Evolutionary conservation across 1,140 invertebrate genomes (phyloP), one percentile per base, ranked within the genome.

Genomic region (Drosophila sp.): DNA sequence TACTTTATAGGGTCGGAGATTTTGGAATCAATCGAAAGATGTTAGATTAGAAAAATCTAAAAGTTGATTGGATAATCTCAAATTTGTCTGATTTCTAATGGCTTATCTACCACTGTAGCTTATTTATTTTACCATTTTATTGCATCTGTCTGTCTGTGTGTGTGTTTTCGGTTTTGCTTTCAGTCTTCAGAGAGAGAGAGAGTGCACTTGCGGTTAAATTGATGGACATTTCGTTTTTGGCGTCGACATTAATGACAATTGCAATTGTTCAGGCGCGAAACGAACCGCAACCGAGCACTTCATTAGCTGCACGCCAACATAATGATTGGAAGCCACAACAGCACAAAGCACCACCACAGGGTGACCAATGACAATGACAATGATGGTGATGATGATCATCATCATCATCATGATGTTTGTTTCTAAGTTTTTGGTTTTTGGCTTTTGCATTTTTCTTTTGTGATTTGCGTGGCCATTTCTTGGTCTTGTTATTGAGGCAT

Each of bases 231-330:
- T 84, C 78, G 73, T 76, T 68, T 50, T 66, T 87, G 71, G 66
- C 71, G 80, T 56, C 72, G 80, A 89, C 77, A 77, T 76, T 70
- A 70, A 79, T 79, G 74, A 70, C 80, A 84, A 85, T 56, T 78
- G 80, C 76, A 89, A 84, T 89, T 89, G 83, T 72, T 84, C 65
- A 77, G 70, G 60, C 70, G 83, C 76, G 69, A 82, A 86, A 74
- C 83, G 79, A 87, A 76, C 72, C 83, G 70, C 76, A 73, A 76
- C 75, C 79, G 4, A 50, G 44, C 44, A 79, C 74, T 85, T 85
- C 62, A 85, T 85, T 80, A 85, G 73, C 72, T 60, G 35, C 40
- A 66, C 7, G 29, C 35, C 27, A 56, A 35, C 33, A 5, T 1
- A 25, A 41, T 40, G 63, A 68, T 27, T 30, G 27, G 57, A 29